Evolutionary conservation across 1,140 invertebrate species (phyloP).

Genomic region (Parasteatoda tepidariorum): DNA sequence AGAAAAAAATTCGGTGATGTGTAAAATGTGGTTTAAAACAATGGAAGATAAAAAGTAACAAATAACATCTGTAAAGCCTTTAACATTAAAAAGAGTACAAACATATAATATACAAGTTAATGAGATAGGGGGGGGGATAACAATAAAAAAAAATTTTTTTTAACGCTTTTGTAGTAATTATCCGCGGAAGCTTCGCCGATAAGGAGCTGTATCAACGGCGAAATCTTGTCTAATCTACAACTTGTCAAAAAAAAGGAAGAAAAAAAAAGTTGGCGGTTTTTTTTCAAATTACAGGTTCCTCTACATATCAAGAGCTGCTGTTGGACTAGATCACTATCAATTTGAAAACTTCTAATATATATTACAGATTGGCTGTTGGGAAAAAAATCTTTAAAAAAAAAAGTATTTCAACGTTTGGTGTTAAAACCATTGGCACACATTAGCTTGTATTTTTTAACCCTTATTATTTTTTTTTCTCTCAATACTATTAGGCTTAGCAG

Average conservation of each 20-base stretch:
- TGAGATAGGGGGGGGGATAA: too few relatives aligned
- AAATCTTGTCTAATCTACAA: constrained; percentile 19
- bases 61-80: too few relatives aligned
- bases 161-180: constrained; percentile 36
- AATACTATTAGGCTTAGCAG: too few relatives aligned
- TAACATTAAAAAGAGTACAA: too few relatives aligned
- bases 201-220: constrained; percentile 13
- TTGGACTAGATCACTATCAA: neutral
- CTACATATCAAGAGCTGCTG: constrained; percentile 5
- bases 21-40: too few relatives aligned
- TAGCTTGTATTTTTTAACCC: neutral
- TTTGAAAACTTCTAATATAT: neutral
- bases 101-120: too few relatives aligned
- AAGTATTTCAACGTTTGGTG: neutral
- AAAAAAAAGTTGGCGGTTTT: neutral
- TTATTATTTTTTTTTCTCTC: neutral
- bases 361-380: neutral
- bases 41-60: too few relatives aligned
- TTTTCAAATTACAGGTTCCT: constrained; percentile 34
- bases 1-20: too few relatives aligned
- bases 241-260: constrained; percentile 1
- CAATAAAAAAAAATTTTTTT: too few relatives aligned
- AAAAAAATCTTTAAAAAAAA: neutral
- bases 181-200: constrained; percentile 2
- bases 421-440: neutral